A percentile compares a stretch with the other conserved stretches of the same genome.
These are phyloP conservation scores for Tuta absoluta DNA, from an alignment of 2,888 invertebrate species.

Conservation along the genomic window DNA sequence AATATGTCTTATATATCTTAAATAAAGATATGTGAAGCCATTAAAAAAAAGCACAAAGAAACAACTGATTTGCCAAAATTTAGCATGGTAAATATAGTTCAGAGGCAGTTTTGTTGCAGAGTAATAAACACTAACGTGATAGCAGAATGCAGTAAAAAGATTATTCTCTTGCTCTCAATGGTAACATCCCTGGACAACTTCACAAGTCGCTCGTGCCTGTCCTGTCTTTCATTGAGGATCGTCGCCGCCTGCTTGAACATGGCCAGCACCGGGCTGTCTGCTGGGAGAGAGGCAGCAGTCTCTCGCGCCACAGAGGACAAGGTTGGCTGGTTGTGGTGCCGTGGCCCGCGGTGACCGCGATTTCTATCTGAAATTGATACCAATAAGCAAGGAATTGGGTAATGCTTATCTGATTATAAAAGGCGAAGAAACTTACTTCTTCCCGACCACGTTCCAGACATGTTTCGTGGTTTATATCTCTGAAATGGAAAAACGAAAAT, in stretches of 20 bases:
- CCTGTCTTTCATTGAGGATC: conserved; percentile 89
- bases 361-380: conserved; percentile 48
- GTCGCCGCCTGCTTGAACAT: conserved; percentile 84
- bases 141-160: conserved; percentile 91
- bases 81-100: too few species aligned
- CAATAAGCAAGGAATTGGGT: background rate
- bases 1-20: too few species aligned
- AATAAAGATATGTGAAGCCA: too few species aligned
- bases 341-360: conserved; percentile 51
- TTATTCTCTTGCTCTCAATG: conserved; percentile 94
- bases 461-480: background rate
- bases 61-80: too few species aligned
- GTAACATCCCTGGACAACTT: conserved; percentile 92
- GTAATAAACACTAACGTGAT: conserved; percentile 64
- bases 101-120: too few species aligned
- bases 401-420: background rate
- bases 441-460: conserved; percentile 16
- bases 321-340: conserved; percentile 51
- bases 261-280: conserved; percentile 78
- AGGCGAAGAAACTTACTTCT: conserved; percentile 2
- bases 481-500: too few species aligned
- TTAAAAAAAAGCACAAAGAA: too few species aligned
- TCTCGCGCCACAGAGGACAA: conserved; percentile 60
- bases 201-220: conserved; percentile 90
- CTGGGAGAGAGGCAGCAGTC: conserved; percentile 52